These are phyloP conservation scores for Platygyra sinensis DNA, from an alignment of 64 coral and sea anemone species.

Conservation along the genomic window DNA sequence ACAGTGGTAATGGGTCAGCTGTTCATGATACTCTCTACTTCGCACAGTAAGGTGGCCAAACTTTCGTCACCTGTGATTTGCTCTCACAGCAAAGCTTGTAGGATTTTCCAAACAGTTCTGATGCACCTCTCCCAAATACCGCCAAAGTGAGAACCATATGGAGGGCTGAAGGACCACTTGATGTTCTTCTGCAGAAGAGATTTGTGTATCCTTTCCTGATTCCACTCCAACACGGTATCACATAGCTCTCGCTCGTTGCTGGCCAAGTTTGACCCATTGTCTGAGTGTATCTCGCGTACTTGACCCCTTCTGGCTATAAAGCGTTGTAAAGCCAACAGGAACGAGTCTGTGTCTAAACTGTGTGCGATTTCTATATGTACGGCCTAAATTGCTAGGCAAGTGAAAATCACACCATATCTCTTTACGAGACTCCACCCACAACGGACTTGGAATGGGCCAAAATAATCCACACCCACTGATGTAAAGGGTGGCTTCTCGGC, in stretches of 20 bases:
- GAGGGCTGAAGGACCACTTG: not conserved
- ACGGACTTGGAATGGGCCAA: not conserved
- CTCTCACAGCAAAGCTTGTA: too few species aligned
- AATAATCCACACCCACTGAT: slow-evolving; percentile 2
- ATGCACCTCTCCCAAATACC: slow-evolving; percentile 15
- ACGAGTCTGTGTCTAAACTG: slow-evolving; percentile 4
- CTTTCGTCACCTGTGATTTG: not conserved
- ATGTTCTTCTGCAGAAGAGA: not conserved
- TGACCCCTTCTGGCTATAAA: slow-evolving; percentile 29
- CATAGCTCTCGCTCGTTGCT: not conserved
- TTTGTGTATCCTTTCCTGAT: not conserved
- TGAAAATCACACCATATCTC: slow-evolving; percentile 5
- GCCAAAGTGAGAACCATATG: not conserved
- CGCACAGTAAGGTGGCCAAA: slow-evolving; percentile 2
- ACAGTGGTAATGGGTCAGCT: not conserved
- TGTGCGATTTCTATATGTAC: slow-evolving; percentile 6
- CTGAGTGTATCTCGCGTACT: too few species aligned
- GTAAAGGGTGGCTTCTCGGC: slow-evolving; percentile 7
- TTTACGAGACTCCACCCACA: not conserved
- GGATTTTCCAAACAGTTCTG: not conserved
- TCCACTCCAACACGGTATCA: not conserved
- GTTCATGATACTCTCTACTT: slow-evolving; percentile 1
- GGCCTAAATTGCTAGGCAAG: not conserved
- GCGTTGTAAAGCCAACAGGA: not conserved
- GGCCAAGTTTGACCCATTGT: too few species aligned